Evolutionary conservation across 2,797 vertebrate genomes (phyloP).

Genomic region (Lacerta agilis): DNA sequence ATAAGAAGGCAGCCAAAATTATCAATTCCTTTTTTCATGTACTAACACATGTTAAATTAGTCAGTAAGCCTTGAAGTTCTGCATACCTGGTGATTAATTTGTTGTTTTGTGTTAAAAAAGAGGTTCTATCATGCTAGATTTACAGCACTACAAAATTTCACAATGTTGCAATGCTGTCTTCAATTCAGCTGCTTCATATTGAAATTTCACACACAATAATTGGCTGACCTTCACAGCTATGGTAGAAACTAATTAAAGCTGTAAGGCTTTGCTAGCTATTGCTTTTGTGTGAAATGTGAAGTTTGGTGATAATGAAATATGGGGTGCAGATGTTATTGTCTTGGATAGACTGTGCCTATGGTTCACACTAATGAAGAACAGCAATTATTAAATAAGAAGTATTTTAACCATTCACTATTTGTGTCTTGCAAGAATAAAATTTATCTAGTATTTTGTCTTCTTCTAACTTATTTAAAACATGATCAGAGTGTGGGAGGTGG

Average conservation of each 20-base stretch:
- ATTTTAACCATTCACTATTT: constrained; percentile 78
- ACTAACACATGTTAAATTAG: constrained; percentile 73
- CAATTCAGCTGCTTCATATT: constrained; percentile 84
- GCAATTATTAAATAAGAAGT: constrained; percentile 81
- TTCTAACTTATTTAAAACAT: constrained; percentile 64
- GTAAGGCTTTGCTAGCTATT: constrained; percentile 87
- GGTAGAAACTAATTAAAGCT: constrained; percentile 98
- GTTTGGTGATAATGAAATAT: constrained; percentile 97
- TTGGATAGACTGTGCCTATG: constrained; percentile 79
- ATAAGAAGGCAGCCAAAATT: constrained; percentile 61
- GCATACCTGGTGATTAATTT: constrained; percentile 76
- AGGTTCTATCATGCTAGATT: constrained; percentile 68
- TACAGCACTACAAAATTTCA: constrained; percentile 66
- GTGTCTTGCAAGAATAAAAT: constrained; percentile 74
- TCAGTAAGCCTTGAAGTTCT: constrained; percentile 70
- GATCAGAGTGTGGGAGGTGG: constrained; percentile 61
- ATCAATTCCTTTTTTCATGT: background rate
- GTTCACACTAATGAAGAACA: constrained; percentile 81
- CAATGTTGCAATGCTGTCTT: constrained; percentile 78
- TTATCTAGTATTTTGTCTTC: constrained; percentile 55
- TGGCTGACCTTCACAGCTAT: constrained; percentile 97
- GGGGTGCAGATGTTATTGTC: constrained; percentile 84
- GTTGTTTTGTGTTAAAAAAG: constrained; percentile 63
- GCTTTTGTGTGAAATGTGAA: constrained; percentile 92
- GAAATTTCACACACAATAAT: constrained; percentile 97